Percentiles rank a stretch among this genome's conserved stretches.
phyloP scores from a whole-genome alignment of 2,888 invertebrate species.

The Sarcophaga caerulescens region DNA sequence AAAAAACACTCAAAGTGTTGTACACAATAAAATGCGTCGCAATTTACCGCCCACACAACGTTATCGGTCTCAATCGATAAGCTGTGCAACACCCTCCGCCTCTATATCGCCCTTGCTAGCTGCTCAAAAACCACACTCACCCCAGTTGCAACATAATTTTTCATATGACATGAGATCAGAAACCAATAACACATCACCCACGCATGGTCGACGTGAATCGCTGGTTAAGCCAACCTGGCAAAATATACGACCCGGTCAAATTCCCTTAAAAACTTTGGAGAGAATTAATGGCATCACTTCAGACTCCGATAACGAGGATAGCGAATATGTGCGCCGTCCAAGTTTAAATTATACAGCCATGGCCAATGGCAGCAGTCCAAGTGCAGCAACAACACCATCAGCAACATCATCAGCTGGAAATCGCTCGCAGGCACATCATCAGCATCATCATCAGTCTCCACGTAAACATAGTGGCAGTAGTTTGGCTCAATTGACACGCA shows the following conservation, averaged over 20 bases:
- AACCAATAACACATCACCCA: slow-evolving; percentile 49
- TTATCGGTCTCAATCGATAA: slow-evolving; percentile 63
- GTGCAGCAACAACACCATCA: slow-evolving; percentile 61
- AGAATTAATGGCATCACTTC: slow-evolving; percentile 79
- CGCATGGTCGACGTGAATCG: slow-evolving; percentile 77
- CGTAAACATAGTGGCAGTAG: slow-evolving; percentile 71
- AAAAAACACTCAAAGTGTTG: slow-evolving; percentile 8
- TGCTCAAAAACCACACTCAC: slow-evolving; percentile 5
- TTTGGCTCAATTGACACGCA: slow-evolving; percentile 64
- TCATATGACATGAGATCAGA: slow-evolving; percentile 51
- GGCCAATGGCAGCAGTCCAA: slow-evolving; percentile 69
- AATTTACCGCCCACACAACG: slow-evolving; percentile 57
- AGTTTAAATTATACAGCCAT: slow-evolving; percentile 72
- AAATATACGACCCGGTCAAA: slow-evolving; percentile 80
- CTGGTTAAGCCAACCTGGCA: slow-evolving; percentile 81
- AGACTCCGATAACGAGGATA: slow-evolving; percentile 77
- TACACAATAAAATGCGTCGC: slow-evolving; percentile 53
- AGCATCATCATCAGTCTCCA: slow-evolving; percentile 22
- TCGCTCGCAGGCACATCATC: slow-evolving; percentile 45
- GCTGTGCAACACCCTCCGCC: slow-evolving; percentile 33
- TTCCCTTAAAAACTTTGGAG: slow-evolving; percentile 79
- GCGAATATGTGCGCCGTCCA: slow-evolving; percentile 75
- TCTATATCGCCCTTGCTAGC: slow-evolving; percentile 5
- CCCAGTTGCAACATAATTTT: slow-evolving; percentile 29
- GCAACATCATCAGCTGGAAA: slow-evolving; percentile 32